Percentiles rank a stretch among this genome's conserved stretches.
Conservation (phyloP, 2,113 vertebrate species). For the Tenebrosternarchus preto region DNA sequence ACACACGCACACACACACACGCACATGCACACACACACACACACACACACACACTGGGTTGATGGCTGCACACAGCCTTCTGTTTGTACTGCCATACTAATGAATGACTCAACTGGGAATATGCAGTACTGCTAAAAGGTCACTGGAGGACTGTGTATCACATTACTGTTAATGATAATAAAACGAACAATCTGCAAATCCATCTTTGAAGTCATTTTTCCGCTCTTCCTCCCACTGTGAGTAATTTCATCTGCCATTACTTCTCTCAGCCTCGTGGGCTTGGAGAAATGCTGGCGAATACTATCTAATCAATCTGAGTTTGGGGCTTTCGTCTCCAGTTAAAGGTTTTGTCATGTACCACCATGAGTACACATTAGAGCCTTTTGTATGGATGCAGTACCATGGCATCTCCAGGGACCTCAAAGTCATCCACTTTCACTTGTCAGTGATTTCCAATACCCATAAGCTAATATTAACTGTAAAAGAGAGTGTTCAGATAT, state of each 20-base stretch:
- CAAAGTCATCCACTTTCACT: background rate
- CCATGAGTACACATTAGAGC: background rate
- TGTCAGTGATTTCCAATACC: background rate
- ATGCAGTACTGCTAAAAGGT: conserved; percentile 72
- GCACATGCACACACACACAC: conserved; percentile 7
- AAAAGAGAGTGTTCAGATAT: background rate
- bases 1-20: background rate
- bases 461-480: background rate
- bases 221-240: conserved; percentile 42
- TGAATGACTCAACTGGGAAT: conserved; percentile 74
- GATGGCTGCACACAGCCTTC: conserved; percentile 63
- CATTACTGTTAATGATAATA: conserved; percentile 78
- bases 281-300: background rate
- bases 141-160: conserved; percentile 71
- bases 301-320: background rate
- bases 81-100: conserved; percentile 71
- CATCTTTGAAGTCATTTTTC: conserved; percentile 60
- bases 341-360: background rate
- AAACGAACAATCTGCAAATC: conserved; percentile 76
- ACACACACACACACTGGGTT: conserved; percentile 33
- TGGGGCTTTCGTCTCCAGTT: background rate
- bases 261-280: conserved; percentile 17
- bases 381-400: background rate
- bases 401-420: conserved; percentile 16
- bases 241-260: conserved; percentile 65